Evolutionary conservation across 2,888 invertebrate species (phyloP).

Genomic region (Nemoura dubitans): DNA sequence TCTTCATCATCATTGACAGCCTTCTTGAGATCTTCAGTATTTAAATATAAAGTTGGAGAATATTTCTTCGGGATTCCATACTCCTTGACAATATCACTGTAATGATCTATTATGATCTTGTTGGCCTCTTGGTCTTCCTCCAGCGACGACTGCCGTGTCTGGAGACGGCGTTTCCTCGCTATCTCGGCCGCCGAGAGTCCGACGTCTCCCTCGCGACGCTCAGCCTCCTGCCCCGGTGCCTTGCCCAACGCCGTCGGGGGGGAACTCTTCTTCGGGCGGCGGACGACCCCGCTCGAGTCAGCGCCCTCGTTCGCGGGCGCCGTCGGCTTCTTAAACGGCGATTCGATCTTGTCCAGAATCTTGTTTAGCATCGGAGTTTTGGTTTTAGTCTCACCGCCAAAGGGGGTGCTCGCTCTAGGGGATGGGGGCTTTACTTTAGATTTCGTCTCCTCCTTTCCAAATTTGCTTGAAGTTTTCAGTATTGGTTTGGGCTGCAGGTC

Average conservation of each 20-base stretch:
- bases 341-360: conserved; percentile 28
- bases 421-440: conserved; percentile 55
- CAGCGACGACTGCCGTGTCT: conserved; percentile 55
- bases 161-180: conserved; percentile 57
- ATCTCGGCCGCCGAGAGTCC: conserved; percentile 58
- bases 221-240: conserved; percentile 43
- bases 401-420: conserved; percentile 33
- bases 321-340: conserved; percentile 22
- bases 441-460: conserved; percentile 52
- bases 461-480: conserved; percentile 64
- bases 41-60: conserved; percentile 65
- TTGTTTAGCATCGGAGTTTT: conserved; percentile 26
- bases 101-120: conserved; percentile 78
- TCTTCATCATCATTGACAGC: conserved; percentile 59
- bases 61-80: conserved; percentile 70
- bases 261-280: conserved; percentile 50
- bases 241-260: conserved; percentile 52
- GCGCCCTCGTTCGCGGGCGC: background rate
- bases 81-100: conserved; percentile 80
- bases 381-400: conserved; percentile 13
- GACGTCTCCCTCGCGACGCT: conserved; percentile 42
- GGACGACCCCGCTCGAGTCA: background rate
- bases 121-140: conserved; percentile 69
- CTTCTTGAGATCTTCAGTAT: conserved; percentile 70
- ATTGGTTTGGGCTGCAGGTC: conserved; percentile 83